Conservation (phyloP, 2,888 invertebrate species). For the Hermaeophaga mercurialis region DNA sequence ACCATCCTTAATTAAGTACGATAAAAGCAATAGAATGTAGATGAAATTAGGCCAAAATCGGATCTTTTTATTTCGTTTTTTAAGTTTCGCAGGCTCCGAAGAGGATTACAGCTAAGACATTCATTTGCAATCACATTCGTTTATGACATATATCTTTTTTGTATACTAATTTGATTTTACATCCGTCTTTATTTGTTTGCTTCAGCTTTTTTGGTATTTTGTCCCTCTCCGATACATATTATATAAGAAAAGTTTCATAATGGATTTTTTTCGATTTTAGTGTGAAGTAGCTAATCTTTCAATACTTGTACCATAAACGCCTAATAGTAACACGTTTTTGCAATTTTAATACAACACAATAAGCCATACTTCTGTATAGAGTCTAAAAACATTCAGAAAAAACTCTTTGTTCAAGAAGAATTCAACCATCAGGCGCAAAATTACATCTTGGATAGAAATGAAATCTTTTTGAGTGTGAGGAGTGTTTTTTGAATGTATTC, state of each 20-base stretch:
- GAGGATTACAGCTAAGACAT: conserved; percentile 55
- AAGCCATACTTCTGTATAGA: conserved; percentile 36
- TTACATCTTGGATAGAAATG: conserved; percentile 12
- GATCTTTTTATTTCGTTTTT: conserved; percentile 12
- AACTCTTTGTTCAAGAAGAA: conserved; percentile 5
- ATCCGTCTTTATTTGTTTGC: conserved; percentile 42
- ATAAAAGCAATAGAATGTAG: conserved; percentile 15
- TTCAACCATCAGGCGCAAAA: conserved; percentile 20
- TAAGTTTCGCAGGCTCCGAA: conserved; percentile 45
- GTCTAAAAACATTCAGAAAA: conserved; percentile 9
- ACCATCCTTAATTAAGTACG: not conserved
- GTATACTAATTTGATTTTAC: conserved; percentile 38
- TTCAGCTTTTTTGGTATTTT: conserved; percentile 51
- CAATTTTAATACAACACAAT: conserved; percentile 41
- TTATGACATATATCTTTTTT: conserved; percentile 38
- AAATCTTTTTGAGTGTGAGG: conserved; percentile 16
- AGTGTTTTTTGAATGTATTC: conserved; percentile 11
- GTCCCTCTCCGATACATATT: conserved; percentile 46
- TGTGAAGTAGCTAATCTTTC: conserved; percentile 55
- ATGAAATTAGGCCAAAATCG: conserved; percentile 12
- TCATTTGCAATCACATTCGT: conserved; percentile 53
- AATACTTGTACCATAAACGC: conserved; percentile 48
- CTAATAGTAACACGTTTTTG: conserved; percentile 46
- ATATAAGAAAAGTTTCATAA: conserved; percentile 40
- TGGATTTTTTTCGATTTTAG: conserved; percentile 49